These are phyloP conservation scores for Apogon hyalosoma DNA, from an alignment of 2,797 vertebrate species.

Conservation along the genomic window DNA sequence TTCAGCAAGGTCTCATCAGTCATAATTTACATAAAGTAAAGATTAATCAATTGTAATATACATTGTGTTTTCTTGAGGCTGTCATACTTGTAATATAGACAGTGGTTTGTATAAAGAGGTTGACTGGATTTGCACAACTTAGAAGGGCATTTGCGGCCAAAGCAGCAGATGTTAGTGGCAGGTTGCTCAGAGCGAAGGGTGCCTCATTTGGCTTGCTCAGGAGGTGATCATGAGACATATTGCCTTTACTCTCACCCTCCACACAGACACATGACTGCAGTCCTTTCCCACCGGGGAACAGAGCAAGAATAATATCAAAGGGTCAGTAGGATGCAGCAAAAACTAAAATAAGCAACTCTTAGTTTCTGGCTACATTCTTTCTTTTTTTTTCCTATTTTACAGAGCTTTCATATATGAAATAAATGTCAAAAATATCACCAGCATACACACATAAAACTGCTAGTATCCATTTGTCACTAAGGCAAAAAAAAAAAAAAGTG, in stretches of 20 bases:
- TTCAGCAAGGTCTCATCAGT: slow-evolving; percentile 16
- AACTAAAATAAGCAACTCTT: slow-evolving; percentile 5
- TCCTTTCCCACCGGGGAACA: slow-evolving; percentile 37
- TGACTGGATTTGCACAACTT: slow-evolving; percentile 28
- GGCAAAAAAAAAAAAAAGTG: neutral
- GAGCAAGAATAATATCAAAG: slow-evolving; percentile 36
- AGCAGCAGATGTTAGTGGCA: slow-evolving; percentile 81
- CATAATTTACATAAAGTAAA: slow-evolving; percentile 5
- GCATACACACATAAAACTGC: neutral
- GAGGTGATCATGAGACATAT: slow-evolving; percentile 76
- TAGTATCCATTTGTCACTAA: neutral
- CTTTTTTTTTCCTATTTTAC: neutral
- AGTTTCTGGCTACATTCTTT: too few relatives aligned
- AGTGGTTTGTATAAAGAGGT: slow-evolving; percentile 20
- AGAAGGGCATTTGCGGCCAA: slow-evolving; percentile 59
- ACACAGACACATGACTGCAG: slow-evolving; percentile 51
- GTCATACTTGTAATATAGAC: neutral
- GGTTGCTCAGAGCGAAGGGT: slow-evolving; percentile 75
- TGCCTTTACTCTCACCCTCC: slow-evolving; percentile 65
- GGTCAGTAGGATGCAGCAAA: slow-evolving; percentile 33
- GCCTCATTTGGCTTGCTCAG: slow-evolving; percentile 76
- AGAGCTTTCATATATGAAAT: neutral
- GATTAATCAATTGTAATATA: slow-evolving; percentile 4
- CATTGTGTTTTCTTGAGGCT: neutral
- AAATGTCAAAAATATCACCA: too few relatives aligned